Evolutionary conservation across 92 coral and sea anemone species (phyloP).

Genomic region (Epizoanthus illoricatus): DNA sequence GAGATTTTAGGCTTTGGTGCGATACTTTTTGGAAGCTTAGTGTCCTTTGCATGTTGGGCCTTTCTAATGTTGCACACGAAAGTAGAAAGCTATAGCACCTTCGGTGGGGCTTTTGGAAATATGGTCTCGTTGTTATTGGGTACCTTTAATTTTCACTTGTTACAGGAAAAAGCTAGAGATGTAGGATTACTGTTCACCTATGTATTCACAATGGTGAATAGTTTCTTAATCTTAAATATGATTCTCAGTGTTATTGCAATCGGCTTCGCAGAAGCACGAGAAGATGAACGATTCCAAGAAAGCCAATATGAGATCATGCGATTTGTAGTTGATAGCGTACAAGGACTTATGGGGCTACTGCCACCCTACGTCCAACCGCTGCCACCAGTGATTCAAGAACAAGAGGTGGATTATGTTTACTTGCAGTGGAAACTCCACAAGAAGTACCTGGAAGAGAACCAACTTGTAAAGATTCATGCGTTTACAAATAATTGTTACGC

Average conservation of each 20-base stretch:
- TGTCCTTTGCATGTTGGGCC: conserved; percentile 57
- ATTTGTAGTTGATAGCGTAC: conserved; percentile 40
- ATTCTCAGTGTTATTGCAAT: conserved; percentile 58
- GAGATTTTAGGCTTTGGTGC: conserved; percentile 54
- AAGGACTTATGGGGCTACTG: conserved; percentile 54
- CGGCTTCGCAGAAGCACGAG: conserved; percentile 52
- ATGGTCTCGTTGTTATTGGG: conserved; percentile 61
- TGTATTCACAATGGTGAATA: conserved; percentile 51
- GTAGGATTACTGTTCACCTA: conserved; percentile 63
- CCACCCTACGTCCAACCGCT: conserved; percentile 73
- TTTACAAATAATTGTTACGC: conserved; percentile 50
- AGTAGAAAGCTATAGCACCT: conserved; percentile 52
- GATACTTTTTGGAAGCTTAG: conserved; percentile 53
- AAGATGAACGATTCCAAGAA: conserved; percentile 55
- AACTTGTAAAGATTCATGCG: conserved; percentile 41
- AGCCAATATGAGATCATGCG: conserved; percentile 61
- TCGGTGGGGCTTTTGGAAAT: conserved; percentile 46
- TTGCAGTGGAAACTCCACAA: conserved; percentile 61
- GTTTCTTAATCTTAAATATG: conserved; percentile 60
- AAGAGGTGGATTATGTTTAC: conserved; percentile 41
- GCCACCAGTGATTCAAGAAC: conserved; percentile 40
- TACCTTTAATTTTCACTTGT: conserved; percentile 48
- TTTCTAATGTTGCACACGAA: conserved; percentile 46
- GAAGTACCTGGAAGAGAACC: conserved; percentile 50
- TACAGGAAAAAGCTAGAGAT: conserved; percentile 20